Conservation (phyloP, 2,797 vertebrate species). For the Tiaroga cobitis region DNA sequence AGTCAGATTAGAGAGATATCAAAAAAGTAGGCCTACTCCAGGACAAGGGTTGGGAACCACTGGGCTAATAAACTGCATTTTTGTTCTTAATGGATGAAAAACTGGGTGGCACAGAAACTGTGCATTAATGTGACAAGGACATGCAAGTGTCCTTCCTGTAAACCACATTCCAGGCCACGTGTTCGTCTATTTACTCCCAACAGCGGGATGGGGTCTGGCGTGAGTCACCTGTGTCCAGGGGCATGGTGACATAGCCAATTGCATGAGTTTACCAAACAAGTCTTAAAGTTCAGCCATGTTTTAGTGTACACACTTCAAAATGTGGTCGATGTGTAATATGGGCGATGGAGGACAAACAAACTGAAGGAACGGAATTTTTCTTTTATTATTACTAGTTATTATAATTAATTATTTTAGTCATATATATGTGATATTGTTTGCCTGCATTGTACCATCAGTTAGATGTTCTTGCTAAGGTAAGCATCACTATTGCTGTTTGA, state of each 20-base stretch:
- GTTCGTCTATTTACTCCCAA: conserved; percentile 65
- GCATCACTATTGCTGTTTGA: not conserved
- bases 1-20: not conserved
- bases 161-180: conserved; percentile 26
- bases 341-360: conserved; percentile 26
- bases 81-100: not conserved
- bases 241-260: conserved; percentile 42
- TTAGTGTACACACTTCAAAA: conserved; percentile 61
- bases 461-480: not conserved
- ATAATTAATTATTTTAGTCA: not conserved
- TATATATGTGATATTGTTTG: conserved; percentile 8
- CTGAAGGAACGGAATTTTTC: not conserved
- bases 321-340: conserved; percentile 50
- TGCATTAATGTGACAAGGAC: conserved; percentile 22
- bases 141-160: conserved; percentile 35
- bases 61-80: not conserved
- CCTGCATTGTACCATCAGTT: not conserved
- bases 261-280: conserved; percentile 65
- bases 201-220: conserved; percentile 27
- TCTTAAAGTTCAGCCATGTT: conserved; percentile 57
- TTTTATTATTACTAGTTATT: too few species aligned
- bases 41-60: not conserved
- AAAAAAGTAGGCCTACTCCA: not conserved
- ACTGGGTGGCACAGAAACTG: not conserved
- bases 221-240: conserved; percentile 53